These are phyloP conservation scores for Drosophila yooni DNA, from an alignment of 2,888 invertebrate species.

Conservation along the genomic window DNA sequence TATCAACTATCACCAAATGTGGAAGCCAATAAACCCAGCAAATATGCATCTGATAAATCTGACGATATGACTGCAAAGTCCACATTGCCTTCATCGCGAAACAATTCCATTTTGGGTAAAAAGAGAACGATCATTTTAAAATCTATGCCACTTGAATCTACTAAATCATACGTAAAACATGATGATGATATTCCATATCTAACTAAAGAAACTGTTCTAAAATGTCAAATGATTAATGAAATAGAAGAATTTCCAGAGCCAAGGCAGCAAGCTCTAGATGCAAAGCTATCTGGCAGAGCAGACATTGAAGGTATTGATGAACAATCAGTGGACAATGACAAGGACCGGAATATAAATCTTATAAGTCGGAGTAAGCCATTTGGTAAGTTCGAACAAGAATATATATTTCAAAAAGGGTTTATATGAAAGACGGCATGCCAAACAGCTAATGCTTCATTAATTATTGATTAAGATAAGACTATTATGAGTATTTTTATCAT, in stretches of 20 bases:
- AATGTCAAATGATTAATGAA: constrained; percentile 77
- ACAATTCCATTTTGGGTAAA: constrained; percentile 40
- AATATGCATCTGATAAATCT: constrained; percentile 24
- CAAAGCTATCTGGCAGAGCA: constrained; percentile 17
- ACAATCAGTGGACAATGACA: constrained; percentile 23
- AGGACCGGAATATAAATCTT: constrained; percentile 27
- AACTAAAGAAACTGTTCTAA: constrained; percentile 86
- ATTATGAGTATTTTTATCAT: not conserved
- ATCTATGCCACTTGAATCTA: constrained; percentile 82
- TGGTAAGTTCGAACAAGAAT: constrained; percentile 37
- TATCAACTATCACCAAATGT: constrained; percentile 30
- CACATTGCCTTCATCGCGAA: constrained; percentile 9
- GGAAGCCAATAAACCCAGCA: constrained; percentile 35
- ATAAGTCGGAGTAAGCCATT: constrained; percentile 51
- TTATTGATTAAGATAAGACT: not conserved
- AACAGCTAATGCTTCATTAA: not conserved
- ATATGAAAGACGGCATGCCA: not conserved
- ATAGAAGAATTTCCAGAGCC: constrained; percentile 43
- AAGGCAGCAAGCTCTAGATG: constrained; percentile 23
- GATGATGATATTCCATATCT: constrained; percentile 84
- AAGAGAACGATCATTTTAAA: constrained; percentile 78
- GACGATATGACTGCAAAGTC: constrained; percentile 12
- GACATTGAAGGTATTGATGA: constrained; percentile 24
- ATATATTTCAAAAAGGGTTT: not conserved
- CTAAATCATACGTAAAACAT: constrained; percentile 64